A percentile compares a stretch with the other conserved stretches of the same genome.
Conservation (phyloP, 2,113 vertebrate species). For the Odobenus rosmarus region DNA sequence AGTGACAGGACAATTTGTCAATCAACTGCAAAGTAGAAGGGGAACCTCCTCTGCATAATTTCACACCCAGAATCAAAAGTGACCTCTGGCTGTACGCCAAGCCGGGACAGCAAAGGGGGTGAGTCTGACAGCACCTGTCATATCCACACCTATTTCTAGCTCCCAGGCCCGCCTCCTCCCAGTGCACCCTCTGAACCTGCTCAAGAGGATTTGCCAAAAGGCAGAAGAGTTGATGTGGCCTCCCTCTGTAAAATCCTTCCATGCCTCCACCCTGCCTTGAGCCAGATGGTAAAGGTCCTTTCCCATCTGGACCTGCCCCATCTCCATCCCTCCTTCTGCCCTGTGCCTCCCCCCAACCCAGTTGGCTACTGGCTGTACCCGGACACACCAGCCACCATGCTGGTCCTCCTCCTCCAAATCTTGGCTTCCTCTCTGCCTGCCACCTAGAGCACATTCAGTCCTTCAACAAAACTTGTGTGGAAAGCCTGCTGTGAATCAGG, state of each 20-base stretch:
- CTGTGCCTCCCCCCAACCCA: not conserved
- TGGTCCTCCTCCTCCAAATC: not conserved
- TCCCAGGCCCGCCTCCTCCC: constrained; percentile 48
- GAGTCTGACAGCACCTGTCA: constrained; percentile 66
- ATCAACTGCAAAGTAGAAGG: constrained; percentile 81
- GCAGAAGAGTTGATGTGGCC: rapidly evolving
- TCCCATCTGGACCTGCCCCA: not conserved
- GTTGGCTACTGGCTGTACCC: not conserved
- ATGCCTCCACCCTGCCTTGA: rapidly evolving
- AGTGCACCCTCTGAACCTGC: too few relatives aligned
- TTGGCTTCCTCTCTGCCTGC: too few relatives aligned
- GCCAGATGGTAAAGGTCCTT: not conserved
- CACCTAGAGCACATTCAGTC: too few relatives aligned
- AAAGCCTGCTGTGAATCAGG: not conserved
- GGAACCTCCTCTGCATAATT: constrained; percentile 83
- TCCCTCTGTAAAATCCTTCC: rapidly evolving
- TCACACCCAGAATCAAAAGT: constrained; percentile 78
- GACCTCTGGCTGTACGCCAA: constrained; percentile 77
- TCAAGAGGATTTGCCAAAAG: not conserved
- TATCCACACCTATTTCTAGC: constrained; percentile 65
- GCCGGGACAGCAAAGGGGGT: constrained; percentile 76
- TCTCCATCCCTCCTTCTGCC: not conserved
- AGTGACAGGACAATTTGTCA: constrained; percentile 88
- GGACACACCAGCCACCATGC: rapidly evolving
- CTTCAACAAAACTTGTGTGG: rapidly evolving